phyloP scores from a whole-genome alignment of 1,140 invertebrate genomes.

The Anastrepha ludens region DNA sequence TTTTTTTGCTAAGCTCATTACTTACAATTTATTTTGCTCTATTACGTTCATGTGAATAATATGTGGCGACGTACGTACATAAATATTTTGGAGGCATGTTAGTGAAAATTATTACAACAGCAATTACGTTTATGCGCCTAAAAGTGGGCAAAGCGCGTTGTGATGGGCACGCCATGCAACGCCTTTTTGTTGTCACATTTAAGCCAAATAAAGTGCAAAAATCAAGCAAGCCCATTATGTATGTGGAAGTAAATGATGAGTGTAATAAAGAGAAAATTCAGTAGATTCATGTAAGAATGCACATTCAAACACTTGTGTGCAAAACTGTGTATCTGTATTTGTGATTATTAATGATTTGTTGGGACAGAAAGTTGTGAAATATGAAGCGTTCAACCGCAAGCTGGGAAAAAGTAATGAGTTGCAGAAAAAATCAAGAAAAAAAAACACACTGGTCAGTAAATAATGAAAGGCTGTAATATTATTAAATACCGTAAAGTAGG shows the following conservation, averaged over 20 bases:
- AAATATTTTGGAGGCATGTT: too few species aligned
- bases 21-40: too few species aligned
- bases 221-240: not conserved
- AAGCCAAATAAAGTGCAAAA: not conserved
- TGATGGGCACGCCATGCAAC: not conserved
- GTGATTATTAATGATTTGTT: not conserved
- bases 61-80: too few species aligned
- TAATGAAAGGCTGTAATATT: too few species aligned
- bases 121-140: not conserved
- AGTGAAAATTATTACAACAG: too few species aligned
- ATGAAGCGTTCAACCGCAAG: not conserved
- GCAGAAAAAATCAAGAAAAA: too few species aligned
- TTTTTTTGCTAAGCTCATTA: too few species aligned
- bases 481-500: too few species aligned
- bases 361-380: not conserved
- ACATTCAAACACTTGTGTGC: too few species aligned
- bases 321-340: not conserved
- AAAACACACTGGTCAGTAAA: too few species aligned
- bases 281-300: not conserved
- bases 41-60: too few species aligned
- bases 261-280: too few species aligned
- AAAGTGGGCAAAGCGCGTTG: not conserved
- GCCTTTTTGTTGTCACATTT: not conserved
- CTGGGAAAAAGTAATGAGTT: not conserved
- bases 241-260: not conserved